Percentiles rank a stretch among this genome's conserved stretches.
Conservation (phyloP, 2,888 invertebrate species). For the Xiphydria camelus region DNA sequence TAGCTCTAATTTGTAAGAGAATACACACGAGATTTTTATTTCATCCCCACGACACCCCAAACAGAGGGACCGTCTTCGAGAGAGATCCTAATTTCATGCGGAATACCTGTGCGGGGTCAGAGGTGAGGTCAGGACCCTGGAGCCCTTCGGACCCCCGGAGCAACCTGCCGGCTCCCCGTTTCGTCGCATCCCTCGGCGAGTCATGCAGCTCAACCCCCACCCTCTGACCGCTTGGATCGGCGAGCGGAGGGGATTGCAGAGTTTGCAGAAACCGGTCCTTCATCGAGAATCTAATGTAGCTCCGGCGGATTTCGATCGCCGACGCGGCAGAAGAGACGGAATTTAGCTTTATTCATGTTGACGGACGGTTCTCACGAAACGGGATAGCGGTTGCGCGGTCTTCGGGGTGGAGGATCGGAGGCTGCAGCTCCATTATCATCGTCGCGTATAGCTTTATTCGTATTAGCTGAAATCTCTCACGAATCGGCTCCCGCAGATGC, state of each 20-base stretch:
- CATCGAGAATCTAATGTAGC: too few relatives aligned
- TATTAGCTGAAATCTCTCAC: slow-evolving; percentile 20
- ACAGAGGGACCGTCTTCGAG: too few relatives aligned
- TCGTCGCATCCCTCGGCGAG: slow-evolving; percentile 19
- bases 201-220: slow-evolving; percentile 29
- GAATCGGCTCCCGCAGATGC: too few relatives aligned
- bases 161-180: slow-evolving; percentile 42
- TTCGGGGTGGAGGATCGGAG: slow-evolving; percentile 8
- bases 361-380: slow-evolving; percentile 32
- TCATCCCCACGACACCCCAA: too few relatives aligned
- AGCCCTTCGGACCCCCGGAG: slow-evolving; percentile 23
- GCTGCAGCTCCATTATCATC: slow-evolving; percentile 16
- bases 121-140: slow-evolving; percentile 43
- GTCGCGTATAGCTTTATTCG: slow-evolving; percentile 13
- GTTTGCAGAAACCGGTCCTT: slow-evolving; percentile 41
- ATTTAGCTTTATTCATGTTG: slow-evolving; percentile 12
- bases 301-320: too few relatives aligned
- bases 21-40: too few relatives aligned
- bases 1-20: too few relatives aligned
- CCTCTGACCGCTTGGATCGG: slow-evolving; percentile 4
- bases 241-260: slow-evolving; percentile 23
- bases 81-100: slow-evolving; percentile 23
- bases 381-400: slow-evolving; percentile 24
- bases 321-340: too few relatives aligned
- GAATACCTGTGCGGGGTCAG: slow-evolving; percentile 46